phyloP scores from a whole-genome alignment of 2,113 vertebrate genomes.

The Lampris incognitus region DNA sequence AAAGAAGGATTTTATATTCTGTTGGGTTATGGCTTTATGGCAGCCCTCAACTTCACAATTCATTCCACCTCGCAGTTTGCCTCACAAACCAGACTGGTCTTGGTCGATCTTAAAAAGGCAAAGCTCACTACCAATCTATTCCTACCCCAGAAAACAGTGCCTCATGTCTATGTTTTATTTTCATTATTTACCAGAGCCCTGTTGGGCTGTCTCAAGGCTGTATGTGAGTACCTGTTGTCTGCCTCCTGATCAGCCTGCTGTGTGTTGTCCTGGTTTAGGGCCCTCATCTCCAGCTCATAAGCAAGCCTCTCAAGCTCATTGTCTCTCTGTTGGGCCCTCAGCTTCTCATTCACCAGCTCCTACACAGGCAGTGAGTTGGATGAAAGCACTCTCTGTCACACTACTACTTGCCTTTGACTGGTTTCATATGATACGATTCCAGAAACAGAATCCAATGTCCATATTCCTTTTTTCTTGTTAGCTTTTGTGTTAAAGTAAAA shows the following conservation, averaged over 20 bases:
- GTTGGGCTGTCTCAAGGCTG: neutral
- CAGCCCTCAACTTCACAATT: neutral
- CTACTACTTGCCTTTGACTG: too few relatives aligned
- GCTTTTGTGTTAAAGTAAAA: too few relatives aligned
- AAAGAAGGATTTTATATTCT: neutral
- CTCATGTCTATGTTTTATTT: too few relatives aligned
- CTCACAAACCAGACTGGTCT: neutral
- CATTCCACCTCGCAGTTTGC: neutral
- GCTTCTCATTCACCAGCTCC: conserved; percentile 96
- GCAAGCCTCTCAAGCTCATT: conserved; percentile 93
- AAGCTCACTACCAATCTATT: too few relatives aligned
- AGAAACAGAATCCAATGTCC: too few relatives aligned
- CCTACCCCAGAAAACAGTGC: too few relatives aligned
- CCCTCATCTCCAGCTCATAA: conserved; percentile 93
- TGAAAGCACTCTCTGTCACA: too few relatives aligned
- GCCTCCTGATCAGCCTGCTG: conserved; percentile 85
- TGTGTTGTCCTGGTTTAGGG: conserved; percentile 89
- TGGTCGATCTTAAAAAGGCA: too few relatives aligned
- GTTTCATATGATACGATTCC: too few relatives aligned
- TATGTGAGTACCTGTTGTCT: conserved; percentile 86
- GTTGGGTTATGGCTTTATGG: neutral
- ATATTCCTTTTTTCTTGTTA: too few relatives aligned
- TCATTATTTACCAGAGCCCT: too few relatives aligned
- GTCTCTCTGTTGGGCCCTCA: conserved; percentile 94
- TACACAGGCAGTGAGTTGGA: conserved; percentile 54